Conservation (phyloP, 2,888 invertebrate genomes). For the Papilio gigon region DNA sequence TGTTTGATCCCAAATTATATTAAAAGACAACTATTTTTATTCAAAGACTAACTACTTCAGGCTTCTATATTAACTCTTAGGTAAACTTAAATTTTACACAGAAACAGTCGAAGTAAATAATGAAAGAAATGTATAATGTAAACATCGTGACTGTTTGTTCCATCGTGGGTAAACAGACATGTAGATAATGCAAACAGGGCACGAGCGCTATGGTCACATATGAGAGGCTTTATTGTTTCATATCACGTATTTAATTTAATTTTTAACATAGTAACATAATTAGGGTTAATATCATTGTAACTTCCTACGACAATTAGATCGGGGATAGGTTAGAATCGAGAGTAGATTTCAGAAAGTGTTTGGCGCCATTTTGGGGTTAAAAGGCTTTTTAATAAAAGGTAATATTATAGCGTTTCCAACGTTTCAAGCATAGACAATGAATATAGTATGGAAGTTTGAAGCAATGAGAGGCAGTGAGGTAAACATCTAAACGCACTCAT, state of each 20-base stretch:
- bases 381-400: too few species aligned
- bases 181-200: neutral
- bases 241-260: neutral
- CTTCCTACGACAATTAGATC: neutral
- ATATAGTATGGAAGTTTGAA: neutral
- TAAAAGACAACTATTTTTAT: neutral
- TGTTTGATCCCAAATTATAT: neutral
- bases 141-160: constrained; percentile 17
- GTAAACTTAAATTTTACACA: neutral
- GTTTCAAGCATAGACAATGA: too few species aligned
- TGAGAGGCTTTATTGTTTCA: neutral
- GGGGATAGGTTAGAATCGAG: too few species aligned
- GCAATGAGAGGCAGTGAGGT: neutral
- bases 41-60: neutral
- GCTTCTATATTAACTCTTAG: neutral
- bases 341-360: too few species aligned
- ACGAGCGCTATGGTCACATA: neutral
- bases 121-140: neutral
- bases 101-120: neutral
- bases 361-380: too few species aligned
- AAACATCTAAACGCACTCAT: neutral
- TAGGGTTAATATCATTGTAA: too few species aligned
- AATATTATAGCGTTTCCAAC: too few species aligned
- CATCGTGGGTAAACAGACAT: constrained; percentile 9
- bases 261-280: neutral